Evolutionary conservation across 2,113 vertebrate species (phyloP), one percentile per base, ranked within the genome.

Genomic region (Meleagris gallopavo): DNA sequence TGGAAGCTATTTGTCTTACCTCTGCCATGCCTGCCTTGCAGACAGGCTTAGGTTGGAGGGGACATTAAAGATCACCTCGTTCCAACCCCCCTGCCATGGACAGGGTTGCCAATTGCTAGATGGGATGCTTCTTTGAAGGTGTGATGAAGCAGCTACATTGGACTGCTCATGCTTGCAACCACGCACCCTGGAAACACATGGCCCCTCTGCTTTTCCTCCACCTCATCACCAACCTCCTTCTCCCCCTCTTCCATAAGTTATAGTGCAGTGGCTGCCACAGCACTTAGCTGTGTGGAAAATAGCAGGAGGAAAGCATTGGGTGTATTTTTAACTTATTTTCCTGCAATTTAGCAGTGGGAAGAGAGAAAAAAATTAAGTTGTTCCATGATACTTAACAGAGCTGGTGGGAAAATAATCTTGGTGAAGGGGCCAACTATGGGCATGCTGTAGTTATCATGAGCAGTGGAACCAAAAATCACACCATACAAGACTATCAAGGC

Each of bases 251-350:
- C 32, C 43, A 77, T 11, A 83, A 45, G 20, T 89, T 66, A 71
- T 25, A 80, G 54, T 73, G 67, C 3, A 1, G 55, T 76, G 75
- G 81, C 92, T 87, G 78, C 65, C 52, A 70, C 83, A 57, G 83
- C 34, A 61, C 45, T 87, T 70, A 90, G 76, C 64, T 88, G 72
- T 50, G 71, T 22, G 91, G 94, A 95, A 96, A 95, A 89, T 48
- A 89, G 82, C 87, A 93, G 82, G 89, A 91, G 93, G 94, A 96
- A 97, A 95, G 55, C 67, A 93, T 10, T 1, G 3, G 41, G 45
- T 70, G 36, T 96, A 93, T 93, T 96, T 95, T 95, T 93, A 96
- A 83, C 80, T 92, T 85, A 73, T 92, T 97, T 94, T 87, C 86
- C 87, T 95, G 87, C 36, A 74, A 71, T 77, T 89, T 74, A 83